Evolutionary conservation across 2,888 invertebrate species (phyloP), one percentile per base, ranked within the genome.

Genomic region (Meliscaeva auricollis): DNA sequence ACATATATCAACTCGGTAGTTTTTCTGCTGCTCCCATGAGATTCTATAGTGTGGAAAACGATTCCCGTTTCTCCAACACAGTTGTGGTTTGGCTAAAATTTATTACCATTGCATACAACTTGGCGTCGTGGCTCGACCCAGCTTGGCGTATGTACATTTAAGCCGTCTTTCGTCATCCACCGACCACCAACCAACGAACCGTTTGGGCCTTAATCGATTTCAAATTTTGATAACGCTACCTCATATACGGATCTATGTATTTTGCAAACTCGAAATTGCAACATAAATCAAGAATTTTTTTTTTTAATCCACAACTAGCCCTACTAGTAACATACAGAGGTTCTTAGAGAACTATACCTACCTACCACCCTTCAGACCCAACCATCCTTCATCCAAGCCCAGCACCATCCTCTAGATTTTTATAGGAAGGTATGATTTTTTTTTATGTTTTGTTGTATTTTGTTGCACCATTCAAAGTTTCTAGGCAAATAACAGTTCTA

Each of bases 261-360:
- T 20, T 17, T 32, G 35, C 66, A 74, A 62, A 75, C 75, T 75
- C 68, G 60, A 52, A 84, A 84, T 80, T 84, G 80, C 84, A 66
- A 75, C 84, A 84, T 84, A 84, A 84, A 84, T 84, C 84, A 84
- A 84, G 38, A 68, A 76, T 72, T 44, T 72, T 81, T 81, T 72
- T 76, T n/a, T 81, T 64, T 58, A 52, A 66, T 70, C 66, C 74
- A 70, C 69, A 41, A 66, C 62, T 22, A 44, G 58, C 15, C 69
- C 30, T 30, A 32, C 69, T 22, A n/a, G 44, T 48, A 26, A 44
- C 58, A n/a, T n/a, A n/a, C n/a, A n/a, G 35, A 68, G 64, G 64
- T 30, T 52, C 20, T 41, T 48, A 56, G 26, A 35, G 35, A n/a
- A n/a, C 20, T 30, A 38, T 9, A 15, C 5, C 9, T 7, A 5